Base-by-base conservation (phyloP, 1,140 invertebrate species). In the Yoshiicerus persimilis region DNA sequence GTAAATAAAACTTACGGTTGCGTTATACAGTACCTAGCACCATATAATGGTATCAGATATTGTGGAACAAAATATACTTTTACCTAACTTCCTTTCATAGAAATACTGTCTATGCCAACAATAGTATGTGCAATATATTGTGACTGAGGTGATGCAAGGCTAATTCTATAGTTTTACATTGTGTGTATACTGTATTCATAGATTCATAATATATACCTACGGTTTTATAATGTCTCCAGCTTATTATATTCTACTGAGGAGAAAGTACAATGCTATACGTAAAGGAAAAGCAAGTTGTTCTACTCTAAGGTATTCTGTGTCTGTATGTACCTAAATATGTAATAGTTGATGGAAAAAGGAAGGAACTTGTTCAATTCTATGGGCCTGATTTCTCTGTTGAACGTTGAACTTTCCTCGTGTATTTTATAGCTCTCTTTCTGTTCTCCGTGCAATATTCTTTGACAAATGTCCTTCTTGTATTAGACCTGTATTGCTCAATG, bases 321-420 rank as follows among this genome's bases (percentile, higher is more conserved):
- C 41, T 47, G 41, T 47, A 20, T 56, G 64, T 27, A 30, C 10
- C 64, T 27, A 70, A 30, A 70, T 10, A 70, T 70, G 25, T 30
- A 27, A 10, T 80, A 23, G 30, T 32, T 80, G 75, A 80, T 80
- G 20, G 75, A 16, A 32, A 80, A 80, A 80, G 75, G 75, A 80
- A 80, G 75, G 75, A 80, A 80, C 75, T 80, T 80, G 75, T 80
- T 80, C 75, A 80, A 80, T 80, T 80, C 75, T 80, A 80, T 80
- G 75, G 32, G 32, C 32, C 32, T 80, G 75, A 80, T 32, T 80
- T 32, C 20, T 34, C 75, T 80, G 75, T 80, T 80, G 75, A 80
- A 36, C 75, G 30, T 38, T 80, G 75, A 80, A 80, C 75, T 80
- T 80, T 80, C 30, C 70, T 75, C 13, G 30, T 38, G 34, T 30